These are phyloP conservation scores for Taenioides sp. DNA, from an alignment of 2,797 vertebrate genomes.

Conservation along the genomic window DNA sequence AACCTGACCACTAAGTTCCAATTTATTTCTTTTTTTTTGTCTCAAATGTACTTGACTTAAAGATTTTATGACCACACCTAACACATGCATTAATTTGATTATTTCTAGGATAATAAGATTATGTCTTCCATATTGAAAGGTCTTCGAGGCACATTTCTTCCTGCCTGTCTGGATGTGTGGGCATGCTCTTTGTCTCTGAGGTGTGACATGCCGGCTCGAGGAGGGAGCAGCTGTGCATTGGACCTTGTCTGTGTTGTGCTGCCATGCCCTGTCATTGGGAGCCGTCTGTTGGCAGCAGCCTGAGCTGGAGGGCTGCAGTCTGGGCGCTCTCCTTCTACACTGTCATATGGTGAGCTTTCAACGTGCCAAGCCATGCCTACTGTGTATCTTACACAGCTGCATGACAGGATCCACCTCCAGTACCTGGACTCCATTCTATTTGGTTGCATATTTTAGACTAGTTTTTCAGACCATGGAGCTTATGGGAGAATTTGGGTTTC, in stretches of 20 bases:
- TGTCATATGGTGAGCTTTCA: conserved; percentile 69
- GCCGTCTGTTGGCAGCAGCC: conserved; percentile 70
- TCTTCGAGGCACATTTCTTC: conserved; percentile 43
- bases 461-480: conserved; percentile 43
- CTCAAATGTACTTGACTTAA: too few relatives aligned
- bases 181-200: conserved; percentile 60
- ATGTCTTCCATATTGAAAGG: conserved; percentile 20
- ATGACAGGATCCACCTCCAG: conserved; percentile 49
- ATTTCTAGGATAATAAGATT: background rate
- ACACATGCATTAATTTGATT: background rate
- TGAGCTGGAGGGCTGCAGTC: conserved; percentile 63
- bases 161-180: conserved; percentile 33
- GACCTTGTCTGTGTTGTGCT: conserved; percentile 72
- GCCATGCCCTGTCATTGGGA: conserved; percentile 72
- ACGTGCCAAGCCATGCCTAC: conserved; percentile 53
- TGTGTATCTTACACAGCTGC: conserved; percentile 60
- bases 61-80: background rate
- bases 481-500: conserved; percentile 52
- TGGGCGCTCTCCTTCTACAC: conserved; percentile 56
- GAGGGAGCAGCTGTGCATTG: conserved; percentile 75
- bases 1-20: background rate
- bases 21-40: background rate
- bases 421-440: conserved; percentile 42
- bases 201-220: conserved; percentile 67
- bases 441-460: conserved; percentile 47